A percentile compares a stretch with the other conserved stretches of the same genome.
These are phyloP conservation scores for Otolemur garnettii DNA, from an alignment of 2,113 vertebrate species.

Conservation along the genomic window DNA sequence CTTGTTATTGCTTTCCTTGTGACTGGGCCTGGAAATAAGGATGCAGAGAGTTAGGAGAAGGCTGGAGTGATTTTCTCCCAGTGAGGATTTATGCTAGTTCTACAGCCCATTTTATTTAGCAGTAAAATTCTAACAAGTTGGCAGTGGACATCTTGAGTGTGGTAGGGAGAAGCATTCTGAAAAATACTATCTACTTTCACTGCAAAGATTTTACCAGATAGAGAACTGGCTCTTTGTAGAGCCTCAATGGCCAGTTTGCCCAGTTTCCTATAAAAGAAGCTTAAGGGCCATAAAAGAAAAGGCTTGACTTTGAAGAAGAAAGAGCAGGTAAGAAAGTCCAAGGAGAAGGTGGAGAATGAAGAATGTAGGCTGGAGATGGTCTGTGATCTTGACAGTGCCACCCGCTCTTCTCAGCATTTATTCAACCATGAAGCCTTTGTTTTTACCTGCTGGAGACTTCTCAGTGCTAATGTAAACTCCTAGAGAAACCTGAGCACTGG, in stretches of 20 bases:
- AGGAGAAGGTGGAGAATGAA: neutral
- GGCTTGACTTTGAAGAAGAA: neutral
- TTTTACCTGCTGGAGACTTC: neutral
- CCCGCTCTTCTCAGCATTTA: neutral
- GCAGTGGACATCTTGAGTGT: neutral
- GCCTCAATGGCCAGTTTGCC: neutral
- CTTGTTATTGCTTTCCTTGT: neutral
- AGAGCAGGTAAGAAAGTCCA: neutral
- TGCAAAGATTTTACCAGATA: neutral
- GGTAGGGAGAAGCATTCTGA: neutral
- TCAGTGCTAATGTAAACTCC: neutral
- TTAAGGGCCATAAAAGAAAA: neutral
- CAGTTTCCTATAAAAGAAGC: neutral
- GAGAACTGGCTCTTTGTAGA: neutral
- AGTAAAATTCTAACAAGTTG: neutral
- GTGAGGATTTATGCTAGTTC: neutral
- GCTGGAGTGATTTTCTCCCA: neutral
- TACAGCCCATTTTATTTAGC: neutral
- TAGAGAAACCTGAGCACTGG: neutral
- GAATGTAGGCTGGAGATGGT: too few relatives aligned
- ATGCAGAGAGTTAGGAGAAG: neutral
- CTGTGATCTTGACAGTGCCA: neutral
- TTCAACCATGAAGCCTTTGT: neutral
- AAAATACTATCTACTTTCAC: neutral
- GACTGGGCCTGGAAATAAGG: neutral